phyloP scores from a whole-genome alignment of 2,888 invertebrate genomes.

The Erebia aethiops region DNA sequence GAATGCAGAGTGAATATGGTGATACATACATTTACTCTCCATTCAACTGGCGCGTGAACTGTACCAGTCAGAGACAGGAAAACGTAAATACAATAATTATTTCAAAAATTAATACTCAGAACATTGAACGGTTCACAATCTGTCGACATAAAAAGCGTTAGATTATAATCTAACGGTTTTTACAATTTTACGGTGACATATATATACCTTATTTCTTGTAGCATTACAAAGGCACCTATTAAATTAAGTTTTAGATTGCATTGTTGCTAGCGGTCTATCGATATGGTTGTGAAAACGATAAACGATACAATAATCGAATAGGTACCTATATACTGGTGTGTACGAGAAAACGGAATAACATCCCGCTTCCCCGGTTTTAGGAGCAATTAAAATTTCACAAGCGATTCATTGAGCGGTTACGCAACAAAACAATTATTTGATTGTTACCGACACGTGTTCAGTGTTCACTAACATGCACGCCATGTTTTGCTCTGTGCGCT shows the following conservation, averaged over 20 bases:
- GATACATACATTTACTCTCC: no score
- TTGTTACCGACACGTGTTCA: slow-evolving; percentile 33
- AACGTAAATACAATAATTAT: no score
- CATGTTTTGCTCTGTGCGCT: neutral
- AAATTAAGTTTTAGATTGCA: neutral
- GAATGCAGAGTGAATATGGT: no score
- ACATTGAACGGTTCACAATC: no score
- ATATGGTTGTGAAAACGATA: neutral
- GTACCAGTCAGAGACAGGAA: no score
- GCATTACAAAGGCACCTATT: no score
- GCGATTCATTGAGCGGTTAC: slow-evolving; percentile 18
- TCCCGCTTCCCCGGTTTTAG: slow-evolving; percentile 8
- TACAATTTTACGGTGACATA: no score
- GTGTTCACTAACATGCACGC: slow-evolving; percentile 20
- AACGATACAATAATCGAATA: neutral
- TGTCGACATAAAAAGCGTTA: no score
- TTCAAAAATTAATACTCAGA: no score
- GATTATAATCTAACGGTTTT: no score
- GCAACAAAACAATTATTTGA: slow-evolving; percentile 28
- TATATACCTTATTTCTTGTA: no score
- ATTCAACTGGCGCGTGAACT: no score
- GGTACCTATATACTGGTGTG: neutral
- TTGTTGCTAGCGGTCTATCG: neutral
- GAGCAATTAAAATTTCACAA: slow-evolving; percentile 21
- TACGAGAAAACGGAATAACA: neutral